Evolutionary conservation across 2,888 invertebrate genomes (phyloP).

Genomic region (Argyresthia albistria): DNA sequence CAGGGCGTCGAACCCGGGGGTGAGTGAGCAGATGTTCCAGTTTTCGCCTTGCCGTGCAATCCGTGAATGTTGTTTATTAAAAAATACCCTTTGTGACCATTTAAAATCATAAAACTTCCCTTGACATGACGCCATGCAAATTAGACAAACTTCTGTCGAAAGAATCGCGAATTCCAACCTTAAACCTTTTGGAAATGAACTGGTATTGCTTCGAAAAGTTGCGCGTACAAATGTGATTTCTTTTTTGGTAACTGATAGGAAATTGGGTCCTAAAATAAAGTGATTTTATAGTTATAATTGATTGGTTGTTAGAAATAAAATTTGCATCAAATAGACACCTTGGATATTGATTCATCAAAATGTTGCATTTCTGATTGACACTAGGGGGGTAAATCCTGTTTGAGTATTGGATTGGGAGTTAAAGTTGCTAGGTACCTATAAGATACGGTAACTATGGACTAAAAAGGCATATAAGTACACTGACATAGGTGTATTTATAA

Average conservation of each 20-base stretch:
- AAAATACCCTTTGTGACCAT: constrained; percentile 69
- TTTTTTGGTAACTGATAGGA: no score
- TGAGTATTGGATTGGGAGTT: background rate
- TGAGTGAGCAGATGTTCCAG: constrained; percentile 60
- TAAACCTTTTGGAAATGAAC: constrained; percentile 23
- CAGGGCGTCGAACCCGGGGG: constrained; percentile 16
- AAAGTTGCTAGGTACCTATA: no score
- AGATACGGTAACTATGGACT: no score
- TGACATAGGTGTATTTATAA: no score
- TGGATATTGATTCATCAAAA: no score
- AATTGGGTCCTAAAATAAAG: no score
- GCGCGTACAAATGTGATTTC: no score
- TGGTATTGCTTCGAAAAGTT: background rate
- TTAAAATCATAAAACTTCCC: constrained; percentile 59
- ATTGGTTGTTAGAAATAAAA: background rate
- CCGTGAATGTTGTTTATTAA: constrained; percentile 58
- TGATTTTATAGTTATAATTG: background rate
- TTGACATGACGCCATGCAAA: constrained; percentile 68
- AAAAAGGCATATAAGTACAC: no score
- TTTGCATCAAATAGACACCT: no score
- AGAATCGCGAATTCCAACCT: constrained; percentile 10
- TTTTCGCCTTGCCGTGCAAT: constrained; percentile 45
- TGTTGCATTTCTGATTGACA: background rate
- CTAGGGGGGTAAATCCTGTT: background rate
- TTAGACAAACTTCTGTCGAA: constrained; percentile 29